A percentile compares a stretch with the other conserved stretches of the same genome.
These are phyloP conservation scores for Sebastes trivittatus DNA, from an alignment of 2,797 vertebrate genomes.

Conservation along the genomic window DNA sequence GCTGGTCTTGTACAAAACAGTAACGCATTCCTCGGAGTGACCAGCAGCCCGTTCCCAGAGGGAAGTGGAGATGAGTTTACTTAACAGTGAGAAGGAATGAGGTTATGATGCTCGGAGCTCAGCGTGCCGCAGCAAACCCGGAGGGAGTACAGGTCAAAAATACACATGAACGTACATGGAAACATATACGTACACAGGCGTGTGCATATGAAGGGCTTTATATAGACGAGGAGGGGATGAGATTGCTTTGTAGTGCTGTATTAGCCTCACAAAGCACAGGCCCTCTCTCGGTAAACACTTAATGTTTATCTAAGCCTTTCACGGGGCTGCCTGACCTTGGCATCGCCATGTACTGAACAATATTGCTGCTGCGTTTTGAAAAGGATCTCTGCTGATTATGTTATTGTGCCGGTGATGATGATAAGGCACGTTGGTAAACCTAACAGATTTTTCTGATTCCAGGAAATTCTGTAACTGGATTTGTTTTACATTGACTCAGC, in stretches of 20 bases:
- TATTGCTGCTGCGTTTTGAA: neutral
- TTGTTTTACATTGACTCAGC: slow-evolving; percentile 12
- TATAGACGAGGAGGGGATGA: neutral
- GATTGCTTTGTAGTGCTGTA: slow-evolving; percentile 7
- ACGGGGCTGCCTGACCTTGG: slow-evolving; percentile 22
- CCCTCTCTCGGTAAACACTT: neutral
- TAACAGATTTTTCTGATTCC: neutral
- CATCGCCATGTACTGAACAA: neutral
- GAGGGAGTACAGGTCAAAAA: slow-evolving; percentile 3
- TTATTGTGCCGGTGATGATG: neutral
- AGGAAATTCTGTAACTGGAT: neutral
- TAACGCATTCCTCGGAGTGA: slow-evolving; percentile 27
- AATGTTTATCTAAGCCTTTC: slow-evolving; percentile 5
- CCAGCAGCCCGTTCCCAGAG: slow-evolving; percentile 14
- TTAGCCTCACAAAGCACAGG: neutral
- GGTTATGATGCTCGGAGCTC: slow-evolving; percentile 37
- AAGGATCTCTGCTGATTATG: slow-evolving; percentile 2
- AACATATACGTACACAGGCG: neutral
- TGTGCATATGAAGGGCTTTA: neutral
- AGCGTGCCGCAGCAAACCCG: neutral
- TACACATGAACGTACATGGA: neutral
- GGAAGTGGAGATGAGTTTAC: slow-evolving; percentile 43
- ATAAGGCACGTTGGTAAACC: neutral
- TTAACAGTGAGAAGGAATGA: slow-evolving; percentile 41
- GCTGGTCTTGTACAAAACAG: slow-evolving; percentile 24